Evolutionary conservation across 1,140 invertebrate species (phyloP), one percentile per base, ranked within the genome.

Genomic region (Aphelenchoides avenae): DNA sequence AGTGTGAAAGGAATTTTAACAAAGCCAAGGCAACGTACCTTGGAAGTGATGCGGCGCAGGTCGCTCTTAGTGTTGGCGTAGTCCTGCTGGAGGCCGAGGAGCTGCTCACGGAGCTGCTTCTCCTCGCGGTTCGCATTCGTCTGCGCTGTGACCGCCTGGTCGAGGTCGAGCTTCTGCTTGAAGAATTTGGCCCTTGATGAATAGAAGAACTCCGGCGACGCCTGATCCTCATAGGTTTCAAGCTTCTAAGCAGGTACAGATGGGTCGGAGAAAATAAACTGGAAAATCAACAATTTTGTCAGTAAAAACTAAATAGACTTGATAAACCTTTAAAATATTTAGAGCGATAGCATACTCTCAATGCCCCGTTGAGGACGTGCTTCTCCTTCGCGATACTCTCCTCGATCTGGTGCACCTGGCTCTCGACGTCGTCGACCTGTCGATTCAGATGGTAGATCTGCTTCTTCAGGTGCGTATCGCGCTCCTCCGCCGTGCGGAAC

Each of bases 11-110:
- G 11, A 52, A 22, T 33, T 6, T 58, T 5, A 22, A 52, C 24
- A 27, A 27, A 22, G 24, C 5, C 36, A 64, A 42, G 18, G 6
- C 29, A 30, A 9, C 15, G 40, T 20, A 57, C 55, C n/a, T 60
- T 60, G 3, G 59, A 30, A 11, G 39, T 64, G 26, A 60, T 5
- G n/a, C 56, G 7, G 22, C 44, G 47, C 22, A 60, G 24, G 20
- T 60, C 40, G 27, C 69, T 36, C 40, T 77, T 62, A 11, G 43
- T 33, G 7, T 44, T 31, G 4, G n/a, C 15, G 13, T 69, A 60
- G 30, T 99, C 94, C 80, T 97, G 91, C 79, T 94, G 91, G 1
- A 92, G 79, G 4, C 88, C 86, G 9, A 87, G 87, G 29, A 97
- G 78, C 75, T 87, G 87, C 72, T 97, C 87, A 51, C 94, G 92